Evolutionary conservation across 1,140 invertebrate species (phyloP).

Genomic region (Anoplophora glabripennis): DNA sequence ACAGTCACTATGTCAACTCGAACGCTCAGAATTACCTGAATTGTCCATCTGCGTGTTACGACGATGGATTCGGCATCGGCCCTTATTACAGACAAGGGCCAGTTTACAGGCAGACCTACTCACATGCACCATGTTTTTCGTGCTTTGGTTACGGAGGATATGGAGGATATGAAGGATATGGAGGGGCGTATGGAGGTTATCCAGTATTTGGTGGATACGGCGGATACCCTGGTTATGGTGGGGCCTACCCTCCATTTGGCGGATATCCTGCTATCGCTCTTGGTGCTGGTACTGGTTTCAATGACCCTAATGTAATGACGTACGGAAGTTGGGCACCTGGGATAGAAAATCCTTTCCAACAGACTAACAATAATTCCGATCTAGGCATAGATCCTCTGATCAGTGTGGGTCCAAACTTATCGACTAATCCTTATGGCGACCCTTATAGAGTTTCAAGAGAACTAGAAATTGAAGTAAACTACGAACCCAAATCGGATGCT

Average conservation of each 20-base stretch:
- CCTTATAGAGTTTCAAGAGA: not conserved
- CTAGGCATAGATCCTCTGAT: no score
- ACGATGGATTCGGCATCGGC: constrained; percentile 34
- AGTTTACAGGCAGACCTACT: constrained; percentile 29
- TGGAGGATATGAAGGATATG: not conserved
- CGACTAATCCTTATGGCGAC: no score
- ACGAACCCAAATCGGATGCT: constrained; percentile 8
- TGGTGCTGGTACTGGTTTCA: no score
- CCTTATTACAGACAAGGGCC: constrained; percentile 37
- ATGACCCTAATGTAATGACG: no score
- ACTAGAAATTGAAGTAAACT: constrained; percentile 12
- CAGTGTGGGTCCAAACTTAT: no score
- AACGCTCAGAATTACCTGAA: constrained; percentile 8
- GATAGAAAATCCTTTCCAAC: no score
- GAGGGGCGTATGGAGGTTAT: not conserved
- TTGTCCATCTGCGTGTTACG: constrained; percentile 34
- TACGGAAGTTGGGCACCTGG: no score
- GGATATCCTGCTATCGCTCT: not conserved
- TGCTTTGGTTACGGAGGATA: constrained; percentile 8
- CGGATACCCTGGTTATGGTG: not conserved
- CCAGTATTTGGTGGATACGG: not conserved
- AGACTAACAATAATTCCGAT: no score
- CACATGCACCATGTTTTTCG: constrained; percentile 26
- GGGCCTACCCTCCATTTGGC: not conserved
- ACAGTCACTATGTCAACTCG: constrained; percentile 32